Evolutionary conservation across 2,797 vertebrate genomes (phyloP).

Genomic region (Poeciliopsis presidionis): DNA sequence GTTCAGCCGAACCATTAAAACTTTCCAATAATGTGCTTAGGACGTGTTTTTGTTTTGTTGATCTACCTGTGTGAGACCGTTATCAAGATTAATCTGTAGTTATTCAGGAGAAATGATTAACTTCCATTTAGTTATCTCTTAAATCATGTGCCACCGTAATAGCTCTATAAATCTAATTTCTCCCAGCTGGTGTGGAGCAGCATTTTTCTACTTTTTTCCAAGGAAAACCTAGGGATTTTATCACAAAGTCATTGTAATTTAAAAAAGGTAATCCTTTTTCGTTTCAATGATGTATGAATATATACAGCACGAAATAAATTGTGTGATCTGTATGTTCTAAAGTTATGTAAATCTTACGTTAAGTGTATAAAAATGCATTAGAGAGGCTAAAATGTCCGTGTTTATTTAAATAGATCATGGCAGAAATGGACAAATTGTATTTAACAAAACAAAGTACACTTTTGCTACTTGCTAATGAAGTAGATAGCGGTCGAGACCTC

Average conservation of each 20-base stretch:
- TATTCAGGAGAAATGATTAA: constrained; percentile 12
- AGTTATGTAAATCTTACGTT: not conserved
- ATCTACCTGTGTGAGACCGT: constrained; percentile 1
- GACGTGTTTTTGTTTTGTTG: not conserved
- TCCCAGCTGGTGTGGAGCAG: not conserved
- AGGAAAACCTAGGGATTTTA: not conserved
- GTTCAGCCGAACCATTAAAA: not conserved
- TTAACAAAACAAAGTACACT: not conserved
- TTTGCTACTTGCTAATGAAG: not conserved
- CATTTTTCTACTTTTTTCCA: not conserved
- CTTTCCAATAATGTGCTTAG: not conserved
- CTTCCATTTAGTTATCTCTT: constrained; percentile 22
- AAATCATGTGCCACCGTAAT: constrained; percentile 16
- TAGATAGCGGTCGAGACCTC: not conserved
- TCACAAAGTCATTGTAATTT: not conserved
- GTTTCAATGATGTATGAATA: not conserved
- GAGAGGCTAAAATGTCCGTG: not conserved
- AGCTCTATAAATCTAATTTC: constrained; percentile 4
- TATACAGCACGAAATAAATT: not conserved
- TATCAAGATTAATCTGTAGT: not conserved
- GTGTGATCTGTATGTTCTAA: not conserved
- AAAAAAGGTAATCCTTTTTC: not conserved
- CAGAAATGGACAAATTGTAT: not conserved
- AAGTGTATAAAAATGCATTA: not conserved
- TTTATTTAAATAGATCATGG: not conserved